These are phyloP conservation scores for Apis mellifera DNA, from an alignment of 1,140 invertebrate genomes.

Conservation along the genomic window Amel_HAv3.1 CM009945.2:6478501-6479000, in stretches of 20 bases:
- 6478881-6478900: background rate
- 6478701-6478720: slow-evolving; percentile 27
- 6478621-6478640: slow-evolving; percentile 20
- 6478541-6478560: too few relatives aligned
- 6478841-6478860: slow-evolving; percentile 37
- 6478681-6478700: background rate
- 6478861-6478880: slow-evolving; percentile 27
- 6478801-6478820: slow-evolving; percentile 23
- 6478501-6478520: too few relatives aligned
- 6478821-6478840: slow-evolving; percentile 46
- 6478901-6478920: background rate
- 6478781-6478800: slow-evolving; percentile 38
- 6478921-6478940: too few relatives aligned
- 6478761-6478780: slow-evolving; percentile 44
- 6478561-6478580: background rate
- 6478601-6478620: background rate
- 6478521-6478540: too few relatives aligned
- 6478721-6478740: slow-evolving; percentile 47
- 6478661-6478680: slow-evolving; percentile 37
- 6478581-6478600: background rate
- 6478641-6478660: background rate
- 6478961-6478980: background rate
- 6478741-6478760: slow-evolving; percentile 51
- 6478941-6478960: background rate
- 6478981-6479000: background rate